Evolutionary conservation across 2,113 vertebrate species (phyloP).

Genomic region (Lipophrys pholis): DNA sequence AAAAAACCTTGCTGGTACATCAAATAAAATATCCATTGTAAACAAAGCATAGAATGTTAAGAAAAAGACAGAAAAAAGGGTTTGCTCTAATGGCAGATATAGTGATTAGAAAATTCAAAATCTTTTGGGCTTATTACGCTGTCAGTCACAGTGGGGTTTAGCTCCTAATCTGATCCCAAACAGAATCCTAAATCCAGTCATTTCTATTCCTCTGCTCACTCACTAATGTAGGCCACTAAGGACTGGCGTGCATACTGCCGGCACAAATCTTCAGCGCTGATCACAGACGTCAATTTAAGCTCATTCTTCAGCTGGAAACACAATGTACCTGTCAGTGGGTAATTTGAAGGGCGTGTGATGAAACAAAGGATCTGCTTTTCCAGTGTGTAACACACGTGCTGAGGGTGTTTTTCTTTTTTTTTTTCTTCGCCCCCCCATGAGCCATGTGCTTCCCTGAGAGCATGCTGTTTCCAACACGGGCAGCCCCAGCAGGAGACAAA

Average conservation of each 20-base stretch:
- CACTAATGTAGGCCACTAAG: constrained; percentile 47
- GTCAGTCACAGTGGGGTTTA: constrained; percentile 49
- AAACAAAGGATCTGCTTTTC: constrained; percentile 30
- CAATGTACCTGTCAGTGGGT: constrained; percentile 31
- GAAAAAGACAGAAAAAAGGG: background rate
- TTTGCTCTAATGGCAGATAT: constrained; percentile 9
- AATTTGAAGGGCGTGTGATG: constrained; percentile 44
- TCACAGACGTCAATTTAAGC: constrained; percentile 42
- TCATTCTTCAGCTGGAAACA: constrained; percentile 33
- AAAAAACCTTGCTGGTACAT: background rate
- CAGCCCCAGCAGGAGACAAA: constrained; percentile 35
- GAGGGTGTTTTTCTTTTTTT: background rate
- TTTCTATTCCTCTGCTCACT: constrained; percentile 61
- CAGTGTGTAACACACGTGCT: constrained; percentile 8
- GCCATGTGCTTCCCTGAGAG: background rate
- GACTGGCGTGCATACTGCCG: constrained; percentile 8
- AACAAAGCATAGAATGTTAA: background rate
- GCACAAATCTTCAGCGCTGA: constrained; percentile 42
- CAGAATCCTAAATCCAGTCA: constrained; percentile 55
- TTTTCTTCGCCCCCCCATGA: background rate
- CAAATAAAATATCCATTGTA: background rate
- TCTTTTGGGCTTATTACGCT: constrained; percentile 48
- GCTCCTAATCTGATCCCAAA: constrained; percentile 64
- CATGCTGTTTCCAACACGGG: constrained; percentile 25
- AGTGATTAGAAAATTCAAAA: constrained; percentile 36